Percentiles rank a stretch among this genome's conserved stretches.
phyloP scores from a whole-genome alignment of 2,888 invertebrate species.

The Nipponacmea schrenckii region DNA sequence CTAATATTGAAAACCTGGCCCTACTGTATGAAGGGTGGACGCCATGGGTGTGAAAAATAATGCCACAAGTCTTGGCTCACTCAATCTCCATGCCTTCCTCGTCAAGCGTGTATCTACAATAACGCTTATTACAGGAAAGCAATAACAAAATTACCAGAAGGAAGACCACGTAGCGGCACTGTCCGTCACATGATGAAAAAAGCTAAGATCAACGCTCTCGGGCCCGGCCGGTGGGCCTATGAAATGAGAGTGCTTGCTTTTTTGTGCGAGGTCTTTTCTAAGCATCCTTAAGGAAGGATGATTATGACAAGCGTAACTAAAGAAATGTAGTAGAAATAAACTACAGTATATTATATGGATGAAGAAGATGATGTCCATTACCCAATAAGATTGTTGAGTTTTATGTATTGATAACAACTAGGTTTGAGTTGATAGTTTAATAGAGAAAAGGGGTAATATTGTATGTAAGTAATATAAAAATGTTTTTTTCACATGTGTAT shows the following conservation, averaged over 20 bases:
- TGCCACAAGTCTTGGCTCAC: constrained; percentile 8
- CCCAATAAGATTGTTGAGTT: too few species aligned
- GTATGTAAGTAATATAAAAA: too few species aligned
- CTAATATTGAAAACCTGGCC: constrained; percentile 90
- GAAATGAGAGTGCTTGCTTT: constrained; percentile 22
- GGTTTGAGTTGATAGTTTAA: too few species aligned
- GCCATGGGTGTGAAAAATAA: constrained; percentile 90
- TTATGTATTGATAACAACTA: too few species aligned
- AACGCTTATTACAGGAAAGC: constrained; percentile 4
- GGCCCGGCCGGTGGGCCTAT: constrained; percentile 26
- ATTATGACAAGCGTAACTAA: not conserved
- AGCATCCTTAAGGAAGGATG: not conserved
- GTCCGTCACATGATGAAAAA: constrained; percentile 10
- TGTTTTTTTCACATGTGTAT: too few species aligned
- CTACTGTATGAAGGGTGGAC: constrained; percentile 99
- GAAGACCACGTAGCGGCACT: constrained; percentile 11
- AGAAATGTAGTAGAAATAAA: not conserved
- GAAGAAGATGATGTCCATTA: too few species aligned
- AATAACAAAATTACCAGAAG: constrained; percentile 8
- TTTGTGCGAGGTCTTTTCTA: constrained; percentile 7
- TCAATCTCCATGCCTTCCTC: not conserved
- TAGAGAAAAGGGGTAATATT: too few species aligned
- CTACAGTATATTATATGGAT: too few species aligned
- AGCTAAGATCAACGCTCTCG: constrained; percentile 18
- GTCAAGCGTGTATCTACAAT: not conserved